A percentile compares a stretch with the other conserved stretches of the same genome.
These are phyloP conservation scores for Naja naja DNA, from an alignment of 2,113 vertebrate species.

Conservation along the genomic window DNA sequence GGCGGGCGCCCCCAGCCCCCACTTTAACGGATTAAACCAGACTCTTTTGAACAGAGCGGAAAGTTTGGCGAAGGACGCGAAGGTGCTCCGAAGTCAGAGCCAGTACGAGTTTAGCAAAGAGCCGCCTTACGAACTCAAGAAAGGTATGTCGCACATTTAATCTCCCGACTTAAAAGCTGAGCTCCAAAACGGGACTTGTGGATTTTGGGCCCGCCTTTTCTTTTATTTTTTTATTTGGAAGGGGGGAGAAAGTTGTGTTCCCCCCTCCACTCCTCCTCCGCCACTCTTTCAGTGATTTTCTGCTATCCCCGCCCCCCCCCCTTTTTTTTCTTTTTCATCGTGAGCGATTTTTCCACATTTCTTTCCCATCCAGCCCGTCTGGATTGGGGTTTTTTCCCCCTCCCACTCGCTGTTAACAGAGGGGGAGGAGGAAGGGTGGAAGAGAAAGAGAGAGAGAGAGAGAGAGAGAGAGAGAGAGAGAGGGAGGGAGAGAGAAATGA, in stretches of 20 bases:
- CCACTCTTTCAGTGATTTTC: background rate
- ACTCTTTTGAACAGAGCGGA: constrained; percentile 96
- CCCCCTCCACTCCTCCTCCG: background rate
- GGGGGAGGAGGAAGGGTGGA: background rate
- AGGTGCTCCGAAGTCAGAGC: constrained; percentile 86
- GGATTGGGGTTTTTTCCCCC: constrained; percentile 73
- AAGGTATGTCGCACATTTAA: constrained; percentile 99
- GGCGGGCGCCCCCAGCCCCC: constrained; percentile 65
- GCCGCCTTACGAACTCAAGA: constrained; percentile 97
- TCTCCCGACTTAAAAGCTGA: constrained; percentile 64
- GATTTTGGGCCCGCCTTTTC: background rate
- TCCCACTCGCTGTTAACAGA: constrained; percentile 16
- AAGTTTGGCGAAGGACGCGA: constrained; percentile 92
- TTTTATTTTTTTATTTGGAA: no score
- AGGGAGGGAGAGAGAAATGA: background rate
- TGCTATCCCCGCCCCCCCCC: no score
- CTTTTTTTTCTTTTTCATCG: background rate
- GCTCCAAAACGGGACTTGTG: constrained; percentile 43
- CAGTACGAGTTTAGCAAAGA: constrained; percentile 98
- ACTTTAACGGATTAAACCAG: constrained; percentile 99
- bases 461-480: fast-evolving
- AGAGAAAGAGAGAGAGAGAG: background rate
- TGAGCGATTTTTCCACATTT: constrained; percentile 67
- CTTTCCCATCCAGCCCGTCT: constrained; percentile 64
- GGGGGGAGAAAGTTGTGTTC: background rate